Conservation (phyloP, 1,140 invertebrate genomes). For the Pectinophora gossypiella region DNA sequence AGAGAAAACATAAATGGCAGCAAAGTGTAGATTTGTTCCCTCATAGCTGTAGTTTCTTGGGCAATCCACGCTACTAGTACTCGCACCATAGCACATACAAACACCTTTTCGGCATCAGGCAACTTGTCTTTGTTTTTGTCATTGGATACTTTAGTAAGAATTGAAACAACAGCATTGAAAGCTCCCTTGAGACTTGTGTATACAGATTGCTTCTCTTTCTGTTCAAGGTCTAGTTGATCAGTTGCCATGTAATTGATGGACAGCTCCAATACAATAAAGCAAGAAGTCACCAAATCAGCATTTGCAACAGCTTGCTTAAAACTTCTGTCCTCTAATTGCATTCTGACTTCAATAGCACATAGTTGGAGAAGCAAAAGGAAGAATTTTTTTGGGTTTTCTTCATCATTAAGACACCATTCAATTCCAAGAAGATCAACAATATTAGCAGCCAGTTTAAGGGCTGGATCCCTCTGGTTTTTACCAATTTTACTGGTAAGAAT, state of each 20-base stretch:
- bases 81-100: conserved; percentile 88
- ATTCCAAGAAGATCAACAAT: conserved; percentile 89
- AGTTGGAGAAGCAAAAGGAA: conserved; percentile 90
- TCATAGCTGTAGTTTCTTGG: conserved; percentile 93
- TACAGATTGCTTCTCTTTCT: conserved; percentile 92
- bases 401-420: conserved; percentile 87
- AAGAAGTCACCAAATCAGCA: conserved; percentile 86
- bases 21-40: conserved; percentile 86
- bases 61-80: conserved; percentile 92
- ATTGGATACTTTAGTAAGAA: conserved; percentile 83
- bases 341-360: conserved; percentile 92
- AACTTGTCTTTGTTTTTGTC: conserved; percentile 81
- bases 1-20: conserved; percentile 86
- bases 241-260: conserved; percentile 88
- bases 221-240: conserved; percentile 88
- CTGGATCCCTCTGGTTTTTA: conserved; percentile 90
- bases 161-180: conserved; percentile 87
- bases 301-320: conserved; percentile 86
- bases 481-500: conserved; percentile 91
- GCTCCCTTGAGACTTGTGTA: conserved; percentile 94
- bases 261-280: conserved; percentile 89
- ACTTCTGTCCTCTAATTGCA: conserved; percentile 92
- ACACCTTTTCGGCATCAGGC: conserved; percentile 81
- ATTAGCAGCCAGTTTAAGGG: conserved; percentile 87
- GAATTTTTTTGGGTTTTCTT: conserved; percentile 87